Evolutionary conservation across 2,797 vertebrate species (phyloP), one percentile per base, ranked within the genome.

Genomic region (Fistularia tabacaria): DNA sequence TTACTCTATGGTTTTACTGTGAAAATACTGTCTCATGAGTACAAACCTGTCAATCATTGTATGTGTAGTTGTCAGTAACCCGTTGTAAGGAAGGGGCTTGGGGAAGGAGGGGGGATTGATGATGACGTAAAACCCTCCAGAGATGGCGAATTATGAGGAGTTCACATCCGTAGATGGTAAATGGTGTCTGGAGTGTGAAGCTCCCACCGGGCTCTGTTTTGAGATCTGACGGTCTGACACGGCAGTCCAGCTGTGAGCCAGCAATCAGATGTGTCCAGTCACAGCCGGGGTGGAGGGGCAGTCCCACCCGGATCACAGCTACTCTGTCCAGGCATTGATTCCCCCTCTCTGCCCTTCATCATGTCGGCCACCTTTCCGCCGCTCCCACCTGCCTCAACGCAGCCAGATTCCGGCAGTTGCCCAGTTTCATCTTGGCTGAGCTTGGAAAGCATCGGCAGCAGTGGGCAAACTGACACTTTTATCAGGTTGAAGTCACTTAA

Each of bases 201-300:
- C 45, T 62, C 78, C 66, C 40, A 46, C 73, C 47, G 54, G 68
- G 76, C 76, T 65, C 41, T 43, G 52, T 68, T 46, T 58, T 7
- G 60, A 67, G 72, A 73, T 57, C 71, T 76, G 77, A 82, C 78
- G 77, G 76, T 59, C 73, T 65, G 85, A 84, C 84, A 83, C 3
- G 67, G 64, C 57, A 44, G 45, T 81, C 83, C 81, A 82, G 80
- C 81, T 79, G 85, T 71, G 82, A 77, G 62, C 69, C 68, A 66
- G 81, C 50, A 75, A 77, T 86, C 71, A 70, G 81, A 82, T 74
- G 81, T 69, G 76, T 81, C 76, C 60, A 54, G 59, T 68, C 81
- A 48, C 80, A 80, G 80, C 61, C 25, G 25, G 25, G 25, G 25
- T 25, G 25, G 25, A 25, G 25, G 82, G 84, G 49, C 37, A 44